phyloP scores from a whole-genome alignment of 2,113 vertebrate species.

The Mobula hypostoma region DNA sequence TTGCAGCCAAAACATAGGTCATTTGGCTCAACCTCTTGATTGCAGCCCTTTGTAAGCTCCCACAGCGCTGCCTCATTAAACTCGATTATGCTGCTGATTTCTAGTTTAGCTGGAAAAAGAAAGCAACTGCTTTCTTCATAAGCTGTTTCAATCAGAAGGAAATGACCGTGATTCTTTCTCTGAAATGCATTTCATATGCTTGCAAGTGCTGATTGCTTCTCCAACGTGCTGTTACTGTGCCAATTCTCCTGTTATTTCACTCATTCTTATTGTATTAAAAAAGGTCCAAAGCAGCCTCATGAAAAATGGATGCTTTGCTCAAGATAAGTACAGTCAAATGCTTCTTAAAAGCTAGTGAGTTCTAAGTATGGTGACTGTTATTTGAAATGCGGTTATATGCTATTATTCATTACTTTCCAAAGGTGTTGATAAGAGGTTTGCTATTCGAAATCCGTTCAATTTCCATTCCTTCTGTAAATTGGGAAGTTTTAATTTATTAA shows the following conservation, averaged over 20 bases:
- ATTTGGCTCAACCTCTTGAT: too few relatives aligned
- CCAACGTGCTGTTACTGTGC: not conserved
- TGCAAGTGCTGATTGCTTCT: not conserved
- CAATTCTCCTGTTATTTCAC: not conserved
- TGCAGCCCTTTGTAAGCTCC: too few relatives aligned
- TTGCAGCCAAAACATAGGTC: too few relatives aligned
- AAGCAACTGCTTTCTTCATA: not conserved
- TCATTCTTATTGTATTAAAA: not conserved
- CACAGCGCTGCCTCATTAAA: too few relatives aligned
- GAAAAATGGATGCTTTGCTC: constrained; percentile 7
- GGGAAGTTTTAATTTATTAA: constrained; percentile 1
- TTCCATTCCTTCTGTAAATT: not conserved
- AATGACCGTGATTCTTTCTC: not conserved
- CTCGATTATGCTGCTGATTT: too few relatives aligned
- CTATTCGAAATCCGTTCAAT: not conserved
- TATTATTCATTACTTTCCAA: not conserved
- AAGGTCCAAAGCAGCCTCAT: not conserved
- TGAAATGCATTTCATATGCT: not conserved
- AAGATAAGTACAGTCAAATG: constrained; percentile 5
- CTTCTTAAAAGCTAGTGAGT: not conserved
- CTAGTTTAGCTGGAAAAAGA: too few relatives aligned
- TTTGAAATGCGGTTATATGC: not conserved
- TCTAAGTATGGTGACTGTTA: not conserved
- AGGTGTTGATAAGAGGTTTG: not conserved
- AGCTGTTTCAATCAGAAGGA: not conserved